Base-by-base conservation (phyloP, 2,888 invertebrate species). In the Leucozona laternaria region DNA sequence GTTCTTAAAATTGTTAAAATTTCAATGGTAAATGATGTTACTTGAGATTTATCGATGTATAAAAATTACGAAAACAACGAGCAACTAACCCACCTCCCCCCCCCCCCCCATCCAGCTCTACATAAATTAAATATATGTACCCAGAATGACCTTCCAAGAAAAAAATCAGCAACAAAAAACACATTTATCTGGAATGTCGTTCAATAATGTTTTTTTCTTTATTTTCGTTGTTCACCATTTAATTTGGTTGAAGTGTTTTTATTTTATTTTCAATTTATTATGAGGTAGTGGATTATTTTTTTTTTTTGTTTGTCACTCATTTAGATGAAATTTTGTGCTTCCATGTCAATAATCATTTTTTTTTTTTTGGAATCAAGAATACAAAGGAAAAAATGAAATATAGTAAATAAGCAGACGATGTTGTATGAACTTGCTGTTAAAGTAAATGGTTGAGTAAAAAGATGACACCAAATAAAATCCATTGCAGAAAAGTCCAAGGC, bases 111-210 rank as follows among this genome's bases (percentile, higher is more conserved):
- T 2, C 11, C 10, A 45, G n/a, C 45, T 8, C n/a, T n/a, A n/a
- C n/a, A n/a, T n/a, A n/a, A 43, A 15, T 22, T 13, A 13, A 37
- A 45, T 34, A 7, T n/a, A n/a, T n/a, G 53, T 58, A 60, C 37
- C 15, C 34, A 13, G 28, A 43, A 70, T 80, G 75, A 55, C 75
- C 80, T 75, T 75, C 11, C 2, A 43, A 22, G 31, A 22, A 40
- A 22, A 40, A 43, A 53, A 70, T 11, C 25, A 50, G 2, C 40
- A 17, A 5, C 5, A 31, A 66, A 15, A 17, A n/a, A 20, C 13
- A 15, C 8, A 43, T 45, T 68, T 68, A 48, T 58, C 15, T 77
- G 34, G 28, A 25, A 25, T 62, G 70, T 70, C 70, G 60, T 62
- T 78, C 70, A 25, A 20, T 0, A 20, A 34, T 7, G 28, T 45